Evolutionary conservation across 2,888 invertebrate genomes (phyloP).

Genomic region (Periphyllus acericola): DNA sequence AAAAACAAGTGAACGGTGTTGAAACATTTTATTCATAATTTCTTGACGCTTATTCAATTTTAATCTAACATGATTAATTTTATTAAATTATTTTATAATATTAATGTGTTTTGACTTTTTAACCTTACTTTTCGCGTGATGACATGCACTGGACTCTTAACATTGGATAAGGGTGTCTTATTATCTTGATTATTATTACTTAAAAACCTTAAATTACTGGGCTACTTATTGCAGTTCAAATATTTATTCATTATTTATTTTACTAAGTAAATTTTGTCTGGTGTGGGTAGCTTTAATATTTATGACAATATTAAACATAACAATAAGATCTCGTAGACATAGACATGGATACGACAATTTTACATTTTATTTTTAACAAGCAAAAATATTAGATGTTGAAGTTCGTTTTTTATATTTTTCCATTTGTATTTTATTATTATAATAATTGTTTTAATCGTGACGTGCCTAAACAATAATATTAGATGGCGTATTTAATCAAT

Average conservation of each 20-base stretch:
- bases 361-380: slow-evolving; percentile 17
- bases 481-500: not conserved
- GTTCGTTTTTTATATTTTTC: not conserved
- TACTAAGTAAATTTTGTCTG: slow-evolving; percentile 1
- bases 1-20: not conserved
- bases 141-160: not conserved
- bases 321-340: not conserved
- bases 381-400: not conserved
- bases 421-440: not conserved
- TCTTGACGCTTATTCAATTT: slow-evolving; percentile 19
- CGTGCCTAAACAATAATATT: not conserved
- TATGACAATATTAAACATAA: not conserved
- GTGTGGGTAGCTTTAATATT: not conserved
- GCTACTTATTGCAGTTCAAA: not conserved
- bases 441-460: not conserved
- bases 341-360: slow-evolving; percentile 1
- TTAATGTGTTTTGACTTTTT: not conserved
- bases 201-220: slow-evolving; percentile 13
- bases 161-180: slow-evolving; percentile 8
- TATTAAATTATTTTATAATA: slow-evolving; percentile 8
- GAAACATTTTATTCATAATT: not conserved
- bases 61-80: slow-evolving; percentile 7
- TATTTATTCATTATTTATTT: too few species aligned
- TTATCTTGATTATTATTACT: not conserved
- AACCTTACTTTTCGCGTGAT: slow-evolving; percentile 17